Evolutionary conservation across 2,797 vertebrate species (phyloP).

Genomic region (Tapirus indicus): DNA sequence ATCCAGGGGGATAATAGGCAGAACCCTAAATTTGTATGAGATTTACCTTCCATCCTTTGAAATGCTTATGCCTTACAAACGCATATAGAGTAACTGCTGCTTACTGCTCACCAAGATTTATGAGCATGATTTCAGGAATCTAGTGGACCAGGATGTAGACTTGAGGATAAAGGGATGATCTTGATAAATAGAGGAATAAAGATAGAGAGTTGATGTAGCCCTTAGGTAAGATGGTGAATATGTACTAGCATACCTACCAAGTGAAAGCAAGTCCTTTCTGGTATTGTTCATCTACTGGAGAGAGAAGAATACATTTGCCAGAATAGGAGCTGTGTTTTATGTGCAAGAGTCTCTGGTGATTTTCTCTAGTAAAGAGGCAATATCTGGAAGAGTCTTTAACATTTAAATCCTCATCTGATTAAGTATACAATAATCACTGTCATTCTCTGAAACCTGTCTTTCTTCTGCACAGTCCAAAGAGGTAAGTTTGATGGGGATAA

Average conservation of each 20-base stretch:
- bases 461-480: background rate
- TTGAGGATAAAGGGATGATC: background rate
- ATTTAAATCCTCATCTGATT: background rate
- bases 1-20: background rate
- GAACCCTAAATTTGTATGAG: background rate
- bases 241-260: background rate
- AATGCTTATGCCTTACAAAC: background rate
- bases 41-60: background rate
- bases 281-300: background rate
- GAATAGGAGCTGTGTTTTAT: background rate
- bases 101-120: background rate
- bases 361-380: background rate
- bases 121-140: background rate
- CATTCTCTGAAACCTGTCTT: background rate
- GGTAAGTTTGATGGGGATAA: background rate
- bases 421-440: background rate
- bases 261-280: background rate
- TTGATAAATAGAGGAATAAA: background rate
- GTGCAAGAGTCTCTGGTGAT: background rate
- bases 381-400: constrained; percentile 7
- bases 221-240: background rate
- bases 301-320: background rate
- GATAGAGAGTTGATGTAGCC: background rate
- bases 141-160: background rate
- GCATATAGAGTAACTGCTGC: background rate